A percentile compares a stretch with the other conserved stretches of the same genome.
Evolutionary conservation across 2,797 vertebrate species (phyloP).

Genomic region (Enteromius viviparus): DNA sequence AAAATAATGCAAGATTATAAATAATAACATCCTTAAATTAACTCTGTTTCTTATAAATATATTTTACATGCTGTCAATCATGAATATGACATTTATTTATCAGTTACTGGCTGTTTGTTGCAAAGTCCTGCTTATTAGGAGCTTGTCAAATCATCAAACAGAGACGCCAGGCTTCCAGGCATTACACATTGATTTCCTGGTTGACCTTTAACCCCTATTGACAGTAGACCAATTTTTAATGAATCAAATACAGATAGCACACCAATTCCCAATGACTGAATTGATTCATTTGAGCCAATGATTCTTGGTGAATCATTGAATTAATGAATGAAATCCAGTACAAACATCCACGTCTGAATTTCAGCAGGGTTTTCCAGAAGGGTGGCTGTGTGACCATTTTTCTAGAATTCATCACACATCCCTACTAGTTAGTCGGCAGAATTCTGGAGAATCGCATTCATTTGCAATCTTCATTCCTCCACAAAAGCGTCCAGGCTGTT

Average conservation of each 20-base stretch:
- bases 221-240: not conserved
- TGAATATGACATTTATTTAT: not conserved
- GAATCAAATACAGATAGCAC: not conserved
- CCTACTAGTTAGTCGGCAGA: not conserved
- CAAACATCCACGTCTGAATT: not conserved
- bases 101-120: not conserved
- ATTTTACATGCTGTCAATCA: not conserved
- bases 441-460: not conserved
- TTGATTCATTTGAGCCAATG: not conserved
- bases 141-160: not conserved
- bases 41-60: too few species aligned
- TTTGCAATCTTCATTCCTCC: not conserved
- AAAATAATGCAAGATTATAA: not conserved
- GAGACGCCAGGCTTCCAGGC: not conserved
- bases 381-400: not conserved
- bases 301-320: not conserved
- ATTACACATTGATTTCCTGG: not conserved
- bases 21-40: too few species aligned
- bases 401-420: not conserved
- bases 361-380: not conserved
- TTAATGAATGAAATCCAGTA: not conserved
- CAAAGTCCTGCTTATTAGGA: not conserved
- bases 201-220: not conserved
- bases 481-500: not conserved
- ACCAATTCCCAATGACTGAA: not conserved